These are phyloP conservation scores for Cybosia mesomella DNA, from an alignment of 2,888 invertebrate species.

Conservation along the genomic window DNA sequence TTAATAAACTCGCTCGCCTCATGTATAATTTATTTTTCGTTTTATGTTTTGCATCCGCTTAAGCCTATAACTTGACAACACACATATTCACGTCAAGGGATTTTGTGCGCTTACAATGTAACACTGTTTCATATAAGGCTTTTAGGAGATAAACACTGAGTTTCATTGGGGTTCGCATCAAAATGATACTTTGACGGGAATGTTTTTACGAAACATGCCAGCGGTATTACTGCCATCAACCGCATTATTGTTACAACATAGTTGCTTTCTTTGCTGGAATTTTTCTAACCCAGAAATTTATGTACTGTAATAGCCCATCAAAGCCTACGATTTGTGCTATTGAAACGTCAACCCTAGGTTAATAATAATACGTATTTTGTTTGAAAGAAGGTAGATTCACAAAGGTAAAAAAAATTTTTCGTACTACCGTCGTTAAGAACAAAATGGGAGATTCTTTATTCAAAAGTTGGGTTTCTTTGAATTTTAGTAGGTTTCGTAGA, in stretches of 20 bases:
- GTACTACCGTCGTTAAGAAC: too few species aligned
- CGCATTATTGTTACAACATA: neutral
- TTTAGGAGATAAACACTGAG: slow-evolving; percentile 63
- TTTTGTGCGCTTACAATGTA: slow-evolving; percentile 57
- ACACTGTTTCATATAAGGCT: slow-evolving; percentile 60
- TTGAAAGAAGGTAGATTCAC: neutral
- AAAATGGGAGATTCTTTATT: neutral
- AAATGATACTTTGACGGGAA: slow-evolving; percentile 54
- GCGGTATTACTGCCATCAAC: slow-evolving; percentile 29
- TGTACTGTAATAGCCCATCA: neutral
- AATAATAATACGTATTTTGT: neutral
- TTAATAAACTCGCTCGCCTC: neutral
- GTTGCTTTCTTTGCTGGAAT: neutral
- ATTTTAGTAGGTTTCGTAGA: neutral
- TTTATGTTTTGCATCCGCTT: slow-evolving; percentile 25
- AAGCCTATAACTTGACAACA: slow-evolving; percentile 31
- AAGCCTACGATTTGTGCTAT: neutral
- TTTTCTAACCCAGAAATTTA: neutral
- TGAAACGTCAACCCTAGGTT: neutral
- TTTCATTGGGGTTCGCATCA: slow-evolving; percentile 44
- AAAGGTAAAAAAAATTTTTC: neutral
- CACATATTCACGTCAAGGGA: slow-evolving; percentile 43
- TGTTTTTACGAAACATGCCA: slow-evolving; percentile 39
- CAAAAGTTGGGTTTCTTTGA: neutral
- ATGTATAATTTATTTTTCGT: neutral